These are phyloP conservation scores for Odontamblyopus rebecca DNA, from an alignment of 2,797 vertebrate species.

Conservation along the genomic window DNA sequence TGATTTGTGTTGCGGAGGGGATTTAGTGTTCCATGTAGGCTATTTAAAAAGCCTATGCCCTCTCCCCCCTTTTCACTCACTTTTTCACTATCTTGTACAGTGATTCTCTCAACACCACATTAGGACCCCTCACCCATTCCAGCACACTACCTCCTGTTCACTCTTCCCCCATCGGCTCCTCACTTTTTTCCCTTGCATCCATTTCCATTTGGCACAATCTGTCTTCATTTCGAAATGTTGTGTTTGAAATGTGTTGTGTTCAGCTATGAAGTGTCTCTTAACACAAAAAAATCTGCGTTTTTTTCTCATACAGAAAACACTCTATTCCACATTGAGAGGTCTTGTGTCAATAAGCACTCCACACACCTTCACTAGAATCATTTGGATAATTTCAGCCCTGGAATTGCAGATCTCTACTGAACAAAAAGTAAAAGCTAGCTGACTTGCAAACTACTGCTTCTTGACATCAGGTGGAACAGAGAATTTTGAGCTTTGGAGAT, in stretches of 20 bases:
- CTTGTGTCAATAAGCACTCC: too few species aligned
- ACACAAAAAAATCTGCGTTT: too few species aligned
- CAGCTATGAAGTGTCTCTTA: not conserved
- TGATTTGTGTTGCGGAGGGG: slow-evolving; percentile 77
- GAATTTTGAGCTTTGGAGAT: too few species aligned
- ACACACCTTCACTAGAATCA: too few species aligned
- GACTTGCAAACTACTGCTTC: too few species aligned
- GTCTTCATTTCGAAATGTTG: slow-evolving; percentile 19
- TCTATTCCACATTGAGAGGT: too few species aligned
- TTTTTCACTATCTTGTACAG: slow-evolving; percentile 45
- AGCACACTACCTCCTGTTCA: slow-evolving; percentile 30
- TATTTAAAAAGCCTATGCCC: slow-evolving; percentile 76
- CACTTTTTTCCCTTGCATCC: slow-evolving; percentile 37
- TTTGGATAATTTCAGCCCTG: too few species aligned
- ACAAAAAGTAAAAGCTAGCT: too few species aligned
- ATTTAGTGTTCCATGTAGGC: slow-evolving; percentile 78
- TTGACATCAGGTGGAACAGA: too few species aligned
- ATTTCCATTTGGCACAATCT: slow-evolving; percentile 17
- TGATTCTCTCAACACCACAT: slow-evolving; percentile 34
- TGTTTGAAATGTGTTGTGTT: not conserved
- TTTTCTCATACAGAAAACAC: too few species aligned
- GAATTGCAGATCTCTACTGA: too few species aligned
- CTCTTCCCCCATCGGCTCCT: slow-evolving; percentile 38
- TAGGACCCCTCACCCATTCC: slow-evolving; percentile 53
- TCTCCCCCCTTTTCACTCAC: slow-evolving; percentile 47